Base-by-base conservation (phyloP, 1,140 invertebrate genomes). In the Hyposmocoma kahamanoa region DNA sequence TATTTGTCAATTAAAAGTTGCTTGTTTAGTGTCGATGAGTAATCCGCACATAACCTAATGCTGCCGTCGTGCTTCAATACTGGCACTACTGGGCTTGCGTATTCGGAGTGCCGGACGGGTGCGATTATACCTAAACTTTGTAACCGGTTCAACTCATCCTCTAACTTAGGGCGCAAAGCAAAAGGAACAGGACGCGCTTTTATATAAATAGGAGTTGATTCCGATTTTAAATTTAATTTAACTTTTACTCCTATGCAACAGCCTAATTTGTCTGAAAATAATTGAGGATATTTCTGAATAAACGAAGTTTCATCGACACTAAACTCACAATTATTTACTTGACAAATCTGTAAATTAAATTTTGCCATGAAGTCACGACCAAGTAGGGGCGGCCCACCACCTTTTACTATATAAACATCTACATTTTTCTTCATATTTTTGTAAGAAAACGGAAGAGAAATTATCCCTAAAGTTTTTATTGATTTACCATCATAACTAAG, bases 21-120 rank as follows among this genome's bases (percentile, higher is more conserved):
- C 22, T 50, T 50, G 36, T 50, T 50, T 34, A 50, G 17, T 3
- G 38, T 50, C 9, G 41, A 34, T 9, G 47, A 48, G 34, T 48
- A 48, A 41, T 48, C 36, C 5, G 36, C 47, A 18, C 47, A 48
- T 22, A 48, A n/a, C 20, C 47, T 22, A n/a, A 48, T 41, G 11
- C 26, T 18, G 13, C 47, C 47, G 21, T 24, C 19, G 13, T 26
- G 34, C 36, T 42, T 39, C 18, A 48, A 48, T 18, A 48, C 22
- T 10, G 47, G 34, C 6, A 48, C 36, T 18, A 41, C 28, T 0
- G 47, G 47, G n/a, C 2, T 41, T 2, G 47, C 47, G 21, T 19
- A 48, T n/a, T 48, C 36, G 4, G 47, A 48, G 28, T 34, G 20
- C 10, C 30, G 36, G 10, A 42, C 38, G 11, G 36, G 36, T 30